Evolutionary conservation across 1,140 invertebrate species (phyloP).

Genomic region (Oreohelix idahoensis): DNA sequence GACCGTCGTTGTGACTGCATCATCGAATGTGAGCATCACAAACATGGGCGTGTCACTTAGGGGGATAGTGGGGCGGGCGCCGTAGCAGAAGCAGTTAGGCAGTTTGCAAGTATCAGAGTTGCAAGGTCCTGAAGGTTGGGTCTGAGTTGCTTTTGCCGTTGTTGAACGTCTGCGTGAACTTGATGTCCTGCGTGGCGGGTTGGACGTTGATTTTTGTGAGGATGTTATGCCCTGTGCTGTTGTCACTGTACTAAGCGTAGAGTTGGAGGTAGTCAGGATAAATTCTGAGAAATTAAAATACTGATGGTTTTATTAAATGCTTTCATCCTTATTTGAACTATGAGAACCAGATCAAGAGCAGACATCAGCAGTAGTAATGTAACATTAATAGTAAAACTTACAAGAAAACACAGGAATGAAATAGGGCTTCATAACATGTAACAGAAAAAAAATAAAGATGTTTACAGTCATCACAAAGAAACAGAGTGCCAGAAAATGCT

Average conservation of each 20-base stretch:
- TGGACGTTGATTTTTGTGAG: not conserved
- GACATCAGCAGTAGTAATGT: too few species aligned
- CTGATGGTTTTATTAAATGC: not conserved
- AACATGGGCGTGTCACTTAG: not conserved
- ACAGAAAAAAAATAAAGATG: too few species aligned
- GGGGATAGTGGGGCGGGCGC: not conserved
- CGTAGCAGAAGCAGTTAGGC: constrained; percentile 20
- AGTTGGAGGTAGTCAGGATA: too few species aligned
- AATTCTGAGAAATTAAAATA: too few species aligned
- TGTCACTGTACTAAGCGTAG: too few species aligned
- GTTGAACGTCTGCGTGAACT: not conserved
- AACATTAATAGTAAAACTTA: too few species aligned
- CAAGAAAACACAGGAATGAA: too few species aligned
- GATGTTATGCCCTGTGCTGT: not conserved
- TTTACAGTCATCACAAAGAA: too few species aligned
- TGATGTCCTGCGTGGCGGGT: not conserved
- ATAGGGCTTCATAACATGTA: too few species aligned
- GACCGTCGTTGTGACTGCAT: constrained; percentile 7
- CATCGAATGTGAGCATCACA: constrained; percentile 17
- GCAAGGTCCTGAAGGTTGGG: not conserved
- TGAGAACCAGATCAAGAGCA: too few species aligned
- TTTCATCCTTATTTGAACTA: too few species aligned
- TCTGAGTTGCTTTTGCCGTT: not conserved
- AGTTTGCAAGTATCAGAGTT: not conserved
- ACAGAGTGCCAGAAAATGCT: too few species aligned